phyloP scores from a whole-genome alignment of 2,888 invertebrate species.

The Nowickia ferox region DNA sequence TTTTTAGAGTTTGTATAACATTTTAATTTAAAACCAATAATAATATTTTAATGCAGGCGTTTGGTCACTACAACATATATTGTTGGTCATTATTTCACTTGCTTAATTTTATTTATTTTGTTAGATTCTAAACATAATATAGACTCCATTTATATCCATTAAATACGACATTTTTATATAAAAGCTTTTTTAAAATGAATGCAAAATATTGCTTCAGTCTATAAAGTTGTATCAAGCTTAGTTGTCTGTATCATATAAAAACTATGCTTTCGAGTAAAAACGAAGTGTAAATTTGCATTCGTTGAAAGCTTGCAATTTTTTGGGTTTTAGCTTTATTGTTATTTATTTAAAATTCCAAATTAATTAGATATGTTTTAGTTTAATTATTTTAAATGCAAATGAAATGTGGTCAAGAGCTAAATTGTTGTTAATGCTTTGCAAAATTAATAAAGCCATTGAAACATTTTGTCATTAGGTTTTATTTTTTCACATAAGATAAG shows the following conservation, averaged over 20 bases:
- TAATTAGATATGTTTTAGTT: slow-evolving; percentile 11
- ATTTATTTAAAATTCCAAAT: background rate
- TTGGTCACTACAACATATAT: no score
- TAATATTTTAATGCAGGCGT: background rate
- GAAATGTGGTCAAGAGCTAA: slow-evolving; percentile 46
- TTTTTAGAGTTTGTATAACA: background rate
- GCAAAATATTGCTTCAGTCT: no score
- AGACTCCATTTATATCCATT: background rate
- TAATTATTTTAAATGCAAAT: slow-evolving; percentile 46
- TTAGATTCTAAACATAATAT: background rate
- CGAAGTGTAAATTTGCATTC: background rate
- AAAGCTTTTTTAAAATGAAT: no score
- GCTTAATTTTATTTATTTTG: background rate
- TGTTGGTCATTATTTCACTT: background rate
- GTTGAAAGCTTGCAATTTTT: background rate
- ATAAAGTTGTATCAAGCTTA: no score
- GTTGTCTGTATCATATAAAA: no score
- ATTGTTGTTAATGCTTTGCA: slow-evolving; percentile 11
- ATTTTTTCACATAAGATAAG: background rate
- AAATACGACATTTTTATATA: no score
- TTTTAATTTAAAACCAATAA: slow-evolving; percentile 24
- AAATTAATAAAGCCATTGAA: slow-evolving; percentile 37
- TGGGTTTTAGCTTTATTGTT: background rate
- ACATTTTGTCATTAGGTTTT: background rate
- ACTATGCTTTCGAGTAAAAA: background rate